Conservation (phyloP, 1,140 invertebrate species). For the Aphis craccivora region DNA sequence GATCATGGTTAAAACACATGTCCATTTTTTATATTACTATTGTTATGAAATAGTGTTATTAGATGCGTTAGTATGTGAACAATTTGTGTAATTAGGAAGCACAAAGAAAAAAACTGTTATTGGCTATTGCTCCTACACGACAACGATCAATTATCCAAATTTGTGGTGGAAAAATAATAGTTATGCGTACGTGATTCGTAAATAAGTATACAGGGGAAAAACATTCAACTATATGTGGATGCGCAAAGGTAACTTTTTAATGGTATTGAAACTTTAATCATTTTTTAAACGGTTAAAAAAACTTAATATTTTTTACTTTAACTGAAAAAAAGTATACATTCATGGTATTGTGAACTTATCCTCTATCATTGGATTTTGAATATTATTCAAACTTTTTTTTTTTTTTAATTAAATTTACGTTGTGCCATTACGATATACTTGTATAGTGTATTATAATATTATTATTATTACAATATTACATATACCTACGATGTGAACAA, state of each 20-base stretch:
- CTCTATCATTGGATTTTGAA: too few species aligned
- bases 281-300: not conserved
- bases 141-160: not conserved
- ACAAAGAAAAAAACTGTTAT: not conserved
- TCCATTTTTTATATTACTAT: not conserved
- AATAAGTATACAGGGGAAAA: not conserved
- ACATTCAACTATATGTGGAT: not conserved
- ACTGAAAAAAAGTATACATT: not conserved
- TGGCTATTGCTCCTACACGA: not conserved
- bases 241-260: not conserved
- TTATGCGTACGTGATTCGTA: not conserved
- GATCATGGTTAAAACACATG: not conserved
- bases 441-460: too few species aligned
- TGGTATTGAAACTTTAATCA: not conserved
- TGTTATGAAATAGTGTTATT: not conserved
- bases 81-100: not conserved
- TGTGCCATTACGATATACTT: too few species aligned
- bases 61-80: not conserved
- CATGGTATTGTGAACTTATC: not conserved
- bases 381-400: too few species aligned
- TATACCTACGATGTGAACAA: not conserved
- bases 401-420: too few species aligned
- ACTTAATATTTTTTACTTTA: not conserved
- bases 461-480: too few species aligned
- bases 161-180: not conserved